Conservation (phyloP, 2,113 vertebrate species). For the Lontra canadensis region DNA sequence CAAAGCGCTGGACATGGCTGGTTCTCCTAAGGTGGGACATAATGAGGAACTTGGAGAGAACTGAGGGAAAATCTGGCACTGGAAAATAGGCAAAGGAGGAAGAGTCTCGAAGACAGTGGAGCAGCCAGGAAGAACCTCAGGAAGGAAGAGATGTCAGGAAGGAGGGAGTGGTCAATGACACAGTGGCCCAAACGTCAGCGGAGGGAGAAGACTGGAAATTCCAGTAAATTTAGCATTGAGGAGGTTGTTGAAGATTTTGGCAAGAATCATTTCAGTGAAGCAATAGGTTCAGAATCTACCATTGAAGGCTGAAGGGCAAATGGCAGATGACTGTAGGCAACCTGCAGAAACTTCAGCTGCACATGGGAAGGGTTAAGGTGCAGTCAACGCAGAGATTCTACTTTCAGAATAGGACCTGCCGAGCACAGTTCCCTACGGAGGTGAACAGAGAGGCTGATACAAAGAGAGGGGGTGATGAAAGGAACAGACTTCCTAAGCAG, state of each 20-base stretch:
- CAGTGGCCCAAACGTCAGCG: neutral
- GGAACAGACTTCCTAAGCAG: neutral
- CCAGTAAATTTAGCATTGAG: neutral
- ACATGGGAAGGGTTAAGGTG: neutral
- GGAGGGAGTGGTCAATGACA: neutral
- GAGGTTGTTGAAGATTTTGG: neutral
- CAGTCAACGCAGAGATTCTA: neutral
- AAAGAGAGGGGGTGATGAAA: neutral
- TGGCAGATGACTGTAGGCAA: neutral
- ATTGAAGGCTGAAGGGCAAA: neutral
- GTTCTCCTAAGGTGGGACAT: neutral
- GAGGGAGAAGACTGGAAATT: neutral
- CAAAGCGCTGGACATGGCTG: neutral
- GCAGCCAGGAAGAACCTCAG: too few relatives aligned
- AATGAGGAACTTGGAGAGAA: neutral
- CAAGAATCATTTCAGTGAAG: neutral
- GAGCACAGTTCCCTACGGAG: neutral
- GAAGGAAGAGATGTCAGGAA: neutral
- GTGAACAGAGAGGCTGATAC: neutral
- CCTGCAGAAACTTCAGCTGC: neutral
- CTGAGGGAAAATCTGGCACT: neutral
- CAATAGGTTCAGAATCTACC: neutral
- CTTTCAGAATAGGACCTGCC: neutral
- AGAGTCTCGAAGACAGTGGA: accelerated
- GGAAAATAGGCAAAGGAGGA: neutral